phyloP scores from a whole-genome alignment of 2,888 invertebrate species.

The Diaprepes abbreviatus region DNA sequence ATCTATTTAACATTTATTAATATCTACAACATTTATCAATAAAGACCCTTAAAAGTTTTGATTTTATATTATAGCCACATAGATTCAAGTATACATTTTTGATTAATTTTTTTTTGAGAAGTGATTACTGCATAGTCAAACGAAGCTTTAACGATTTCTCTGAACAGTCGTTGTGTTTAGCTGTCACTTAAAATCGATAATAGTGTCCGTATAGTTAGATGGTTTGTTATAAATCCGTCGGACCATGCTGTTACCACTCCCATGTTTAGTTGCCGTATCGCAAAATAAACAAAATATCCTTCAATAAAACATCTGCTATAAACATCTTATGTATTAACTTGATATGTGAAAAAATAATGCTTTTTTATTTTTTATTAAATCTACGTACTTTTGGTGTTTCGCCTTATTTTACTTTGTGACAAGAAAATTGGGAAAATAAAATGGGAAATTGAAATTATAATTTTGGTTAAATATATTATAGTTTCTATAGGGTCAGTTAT shows the following conservation, averaged over 20 bases:
- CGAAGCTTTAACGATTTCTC: no score
- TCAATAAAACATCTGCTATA: constrained; percentile 44
- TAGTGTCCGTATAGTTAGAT: no score
- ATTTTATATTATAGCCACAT: constrained; percentile 41
- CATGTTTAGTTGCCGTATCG: constrained; percentile 14
- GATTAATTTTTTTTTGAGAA: background rate
- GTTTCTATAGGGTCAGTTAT: background rate
- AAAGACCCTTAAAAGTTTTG: constrained; percentile 17
- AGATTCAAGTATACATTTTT: constrained; percentile 32
- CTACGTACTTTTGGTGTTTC: constrained; percentile 50
- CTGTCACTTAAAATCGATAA: no score
- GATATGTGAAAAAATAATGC: constrained; percentile 58
- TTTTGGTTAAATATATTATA: constrained; percentile 11
- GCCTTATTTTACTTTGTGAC: constrained; percentile 47
- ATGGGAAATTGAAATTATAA: constrained; percentile 24
- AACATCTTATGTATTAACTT: constrained; percentile 52
- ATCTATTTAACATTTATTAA: constrained; percentile 29
- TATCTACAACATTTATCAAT: constrained; percentile 25
- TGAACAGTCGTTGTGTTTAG: no score
- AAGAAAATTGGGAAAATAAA: constrained; percentile 30
- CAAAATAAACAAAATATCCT: constrained; percentile 45
- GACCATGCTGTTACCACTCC: background rate
- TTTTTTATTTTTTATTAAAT: constrained; percentile 41
- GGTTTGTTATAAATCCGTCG: background rate
- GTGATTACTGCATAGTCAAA: background rate